Evolutionary conservation across 2,113 vertebrate genomes (phyloP), one percentile per base, ranked within the genome.

Genomic region (Oxygymnocypris stewartii): DNA sequence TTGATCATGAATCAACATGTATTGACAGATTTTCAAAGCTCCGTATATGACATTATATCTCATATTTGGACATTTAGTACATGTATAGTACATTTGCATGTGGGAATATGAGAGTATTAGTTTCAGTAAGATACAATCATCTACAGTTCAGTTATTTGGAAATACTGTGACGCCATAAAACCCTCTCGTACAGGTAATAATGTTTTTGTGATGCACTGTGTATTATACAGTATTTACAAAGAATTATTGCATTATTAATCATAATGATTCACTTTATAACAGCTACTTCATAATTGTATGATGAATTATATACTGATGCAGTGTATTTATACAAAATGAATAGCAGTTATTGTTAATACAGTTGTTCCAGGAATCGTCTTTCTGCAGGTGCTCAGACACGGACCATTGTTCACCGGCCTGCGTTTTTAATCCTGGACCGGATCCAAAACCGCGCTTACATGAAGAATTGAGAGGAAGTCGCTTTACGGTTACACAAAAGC

Each of bases 401-500:
- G 35, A 31, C 35, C 67, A 65, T 86, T 76, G 51, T 51, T 76
- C 79, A 63, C 23, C n/a, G 51, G 31, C 20, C 47, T 57, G 12
- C 18, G 49, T 65, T 14, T 67, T 69, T 73, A 28, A 25, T 47
- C 23, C 69, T 86, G 84, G 87, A 86, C n/a, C 14, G 5, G 44
- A 59, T 73, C 84, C 88, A 89, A 86, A 49, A 28, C 69, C 63
- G 9, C 51, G 2, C 44, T 65, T 42, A 82, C 57, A 82, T 78
- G 82, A 89, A 88, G 31, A 76, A 87, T 73, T 76, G 79, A 63
- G 89, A 80, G 85, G 67, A 90, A 90, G 91, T 54, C 85, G 59
- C 88, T 86, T 87, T 88, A 91, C 90, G 89, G 92, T 92, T 90
- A 89, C 89, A 90, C 65, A 78, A 71, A 84, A 11, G 78, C 80